Conservation (phyloP, 2,797 vertebrate genomes). For the Chelidonichthys spinosus region DNA sequence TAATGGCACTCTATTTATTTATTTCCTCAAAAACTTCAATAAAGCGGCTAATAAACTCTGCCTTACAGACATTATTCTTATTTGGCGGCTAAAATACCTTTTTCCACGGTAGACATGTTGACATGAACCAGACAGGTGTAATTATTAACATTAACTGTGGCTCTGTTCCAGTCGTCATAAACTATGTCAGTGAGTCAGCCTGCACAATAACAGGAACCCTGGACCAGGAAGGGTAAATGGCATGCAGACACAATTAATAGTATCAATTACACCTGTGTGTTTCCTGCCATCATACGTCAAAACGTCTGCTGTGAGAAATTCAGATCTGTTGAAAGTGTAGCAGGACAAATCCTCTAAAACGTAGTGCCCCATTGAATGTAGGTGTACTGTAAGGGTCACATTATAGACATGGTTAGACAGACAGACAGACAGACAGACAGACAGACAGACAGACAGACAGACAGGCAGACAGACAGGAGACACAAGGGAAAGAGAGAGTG, state of each 20-base stretch:
- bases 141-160: not conserved
- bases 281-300: constrained; percentile 3
- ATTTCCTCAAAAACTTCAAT: constrained; percentile 2
- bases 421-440: too few species aligned
- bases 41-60: not conserved
- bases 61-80: not conserved
- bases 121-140: not conserved
- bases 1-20: not conserved
- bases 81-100: not conserved
- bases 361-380: not conserved
- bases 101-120: not conserved
- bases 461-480: too few species aligned
- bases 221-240: not conserved
- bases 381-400: not conserved
- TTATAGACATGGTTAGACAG: too few species aligned
- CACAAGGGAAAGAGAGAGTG: too few species aligned
- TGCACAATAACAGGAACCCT: not conserved
- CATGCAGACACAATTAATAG: not conserved
- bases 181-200: not conserved
- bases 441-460: too few species aligned
- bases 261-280: constrained; percentile 6
- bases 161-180: not conserved
- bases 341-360: not conserved
- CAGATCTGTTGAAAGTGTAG: not conserved
- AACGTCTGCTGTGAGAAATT: constrained; percentile 4